phyloP scores from a whole-genome alignment of 2,888 invertebrate species.

The Thera britannica region DNA sequence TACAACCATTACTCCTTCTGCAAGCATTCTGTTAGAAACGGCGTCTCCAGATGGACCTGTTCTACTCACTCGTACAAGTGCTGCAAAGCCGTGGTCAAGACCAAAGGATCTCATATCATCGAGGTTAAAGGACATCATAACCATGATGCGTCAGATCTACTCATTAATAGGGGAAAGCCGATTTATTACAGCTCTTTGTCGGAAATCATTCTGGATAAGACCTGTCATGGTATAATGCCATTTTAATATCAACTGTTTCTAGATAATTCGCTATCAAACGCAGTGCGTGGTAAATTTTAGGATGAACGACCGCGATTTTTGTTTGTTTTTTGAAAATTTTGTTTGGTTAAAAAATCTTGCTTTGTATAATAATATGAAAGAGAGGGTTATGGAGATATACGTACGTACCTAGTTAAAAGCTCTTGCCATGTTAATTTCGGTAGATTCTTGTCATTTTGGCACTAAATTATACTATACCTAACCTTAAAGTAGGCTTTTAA shows the following conservation, averaged over 20 bases:
- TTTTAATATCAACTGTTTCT: not conserved
- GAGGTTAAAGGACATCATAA: conserved; percentile 72
- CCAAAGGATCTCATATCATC: conserved; percentile 64
- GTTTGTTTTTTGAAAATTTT: too few species aligned
- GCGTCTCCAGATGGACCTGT: conserved; percentile 72
- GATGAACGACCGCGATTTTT: too few species aligned
- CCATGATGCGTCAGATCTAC: conserved; percentile 69
- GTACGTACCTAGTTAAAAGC: not conserved
- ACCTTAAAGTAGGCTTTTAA: too few species aligned
- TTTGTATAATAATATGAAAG: too few species aligned
- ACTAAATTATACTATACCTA: not conserved
- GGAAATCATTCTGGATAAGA: conserved; percentile 37
- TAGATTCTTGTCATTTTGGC: not conserved
- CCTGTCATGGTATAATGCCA: conserved; percentile 27
- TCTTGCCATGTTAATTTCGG: conserved; percentile 12
- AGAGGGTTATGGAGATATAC: not conserved
- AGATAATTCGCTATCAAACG: too few species aligned
- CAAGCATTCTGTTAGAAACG: conserved; percentile 67
- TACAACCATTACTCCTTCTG: conserved; percentile 75
- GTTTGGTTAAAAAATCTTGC: too few species aligned
- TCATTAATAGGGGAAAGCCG: conserved; percentile 59
- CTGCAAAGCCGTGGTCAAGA: conserved; percentile 77
- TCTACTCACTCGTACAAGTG: conserved; percentile 78
- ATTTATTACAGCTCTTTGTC: conserved; percentile 40
- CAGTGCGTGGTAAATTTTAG: too few species aligned